Evolutionary conservation across 2,888 invertebrate genomes (phyloP).

Genomic region (Steinernema carpocapsae): DNA sequence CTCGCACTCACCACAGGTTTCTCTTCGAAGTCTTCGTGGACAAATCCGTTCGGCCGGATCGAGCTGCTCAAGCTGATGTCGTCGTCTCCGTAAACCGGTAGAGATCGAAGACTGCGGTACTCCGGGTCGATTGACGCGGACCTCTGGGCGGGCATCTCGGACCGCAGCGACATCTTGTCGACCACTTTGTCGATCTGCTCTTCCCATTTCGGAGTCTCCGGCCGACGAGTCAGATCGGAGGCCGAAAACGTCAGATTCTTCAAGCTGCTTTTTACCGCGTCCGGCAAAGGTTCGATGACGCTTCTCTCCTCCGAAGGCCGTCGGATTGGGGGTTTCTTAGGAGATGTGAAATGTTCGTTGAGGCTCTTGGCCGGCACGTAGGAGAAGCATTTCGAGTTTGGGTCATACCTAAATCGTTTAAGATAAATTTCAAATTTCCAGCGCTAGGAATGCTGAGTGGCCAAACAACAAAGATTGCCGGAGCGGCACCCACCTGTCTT

Average conservation of each 20-base stretch:
- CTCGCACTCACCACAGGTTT: constrained; percentile 39
- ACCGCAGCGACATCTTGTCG: too few relatives aligned
- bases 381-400: constrained; percentile 67
- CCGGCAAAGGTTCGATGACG: constrained; percentile 57
- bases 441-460: too few relatives aligned
- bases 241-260: constrained; percentile 39
- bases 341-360: constrained; percentile 60
- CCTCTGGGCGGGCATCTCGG: constrained; percentile 5
- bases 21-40: constrained; percentile 35
- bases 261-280: constrained; percentile 37
- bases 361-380: constrained; percentile 68
- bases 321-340: constrained; percentile 51
- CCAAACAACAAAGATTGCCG: background rate
- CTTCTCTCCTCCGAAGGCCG: constrained; percentile 46
- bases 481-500: constrained; percentile 52
- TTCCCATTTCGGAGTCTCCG: constrained; percentile 66
- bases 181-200: constrained; percentile 62
- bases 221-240: constrained; percentile 42
- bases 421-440: too few relatives aligned
- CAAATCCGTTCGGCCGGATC: background rate
- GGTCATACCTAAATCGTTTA: constrained; percentile 61
- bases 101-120: constrained; percentile 30
- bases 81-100: constrained; percentile 32
- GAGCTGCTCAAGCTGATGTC: constrained; percentile 27
- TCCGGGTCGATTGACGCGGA: constrained; percentile 37